These are phyloP conservation scores for Solenodon paradoxus DNA, from an alignment of 2,113 vertebrate genomes.

Conservation along the genomic window DNA sequence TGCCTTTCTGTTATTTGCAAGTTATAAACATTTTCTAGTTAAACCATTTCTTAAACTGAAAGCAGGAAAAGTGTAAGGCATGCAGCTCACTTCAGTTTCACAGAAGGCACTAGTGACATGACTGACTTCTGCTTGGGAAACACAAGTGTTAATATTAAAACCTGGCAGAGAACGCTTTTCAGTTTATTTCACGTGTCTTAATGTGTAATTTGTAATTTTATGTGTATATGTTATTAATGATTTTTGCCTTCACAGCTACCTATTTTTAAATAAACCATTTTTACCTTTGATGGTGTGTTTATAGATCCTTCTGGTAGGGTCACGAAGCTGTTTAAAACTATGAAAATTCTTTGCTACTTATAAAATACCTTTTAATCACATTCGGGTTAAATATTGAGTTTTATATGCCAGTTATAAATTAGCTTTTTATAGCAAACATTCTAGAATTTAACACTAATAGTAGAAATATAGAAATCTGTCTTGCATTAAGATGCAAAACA, in stretches of 20 bases:
- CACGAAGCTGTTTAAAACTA: constrained; percentile 11
- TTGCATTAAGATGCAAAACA: neutral
- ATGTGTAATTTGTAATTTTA: constrained; percentile 41
- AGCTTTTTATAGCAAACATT: constrained; percentile 15
- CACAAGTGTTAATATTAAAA: neutral
- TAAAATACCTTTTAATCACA: constrained; percentile 25
- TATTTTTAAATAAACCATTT: constrained; percentile 51
- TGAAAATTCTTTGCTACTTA: neutral
- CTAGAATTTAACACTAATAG: neutral
- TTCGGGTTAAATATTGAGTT: neutral
- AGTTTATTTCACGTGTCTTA: constrained; percentile 58
- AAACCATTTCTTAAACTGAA: neutral
- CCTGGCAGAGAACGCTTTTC: constrained; percentile 44
- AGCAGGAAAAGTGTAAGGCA: neutral
- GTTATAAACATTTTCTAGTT: neutral
- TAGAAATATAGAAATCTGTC: neutral
- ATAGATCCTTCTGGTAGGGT: constrained; percentile 15
- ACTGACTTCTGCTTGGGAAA: constrained; percentile 8
- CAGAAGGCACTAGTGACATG: constrained; percentile 36
- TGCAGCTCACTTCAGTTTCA: neutral
- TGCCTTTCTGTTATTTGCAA: constrained; percentile 13
- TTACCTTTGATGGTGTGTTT: constrained; percentile 54
- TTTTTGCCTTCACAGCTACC: constrained; percentile 49
- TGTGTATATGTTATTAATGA: constrained; percentile 14
- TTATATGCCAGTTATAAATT: neutral